These are phyloP conservation scores for Anastatus disparis DNA, from an alignment of 1,140 invertebrate species.

Conservation along the genomic window DNA sequence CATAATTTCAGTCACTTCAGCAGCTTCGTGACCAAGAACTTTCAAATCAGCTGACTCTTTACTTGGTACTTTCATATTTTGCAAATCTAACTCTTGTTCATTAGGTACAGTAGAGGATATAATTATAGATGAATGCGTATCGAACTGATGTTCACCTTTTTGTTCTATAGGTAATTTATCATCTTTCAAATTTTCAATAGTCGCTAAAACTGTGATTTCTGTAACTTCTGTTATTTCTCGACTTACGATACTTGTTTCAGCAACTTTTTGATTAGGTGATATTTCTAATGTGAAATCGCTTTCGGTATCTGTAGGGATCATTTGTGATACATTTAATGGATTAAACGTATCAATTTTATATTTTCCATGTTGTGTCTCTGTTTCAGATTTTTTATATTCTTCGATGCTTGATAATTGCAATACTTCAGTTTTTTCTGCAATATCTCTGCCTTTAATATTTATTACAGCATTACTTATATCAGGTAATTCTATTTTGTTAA, in stretches of 20 bases:
- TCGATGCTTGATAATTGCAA: constrained; percentile 42
- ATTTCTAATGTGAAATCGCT: constrained; percentile 38
- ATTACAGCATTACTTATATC: constrained; percentile 34
- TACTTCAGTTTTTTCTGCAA: constrained; percentile 47
- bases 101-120: not conserved
- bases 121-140: constrained; percentile 2
- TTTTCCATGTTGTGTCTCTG: constrained; percentile 50
- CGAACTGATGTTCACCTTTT: not conserved
- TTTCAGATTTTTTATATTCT: constrained; percentile 32
- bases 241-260: constrained; percentile 45
- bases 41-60: constrained; percentile 13
- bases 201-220: constrained; percentile 47
- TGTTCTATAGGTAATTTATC: not conserved
- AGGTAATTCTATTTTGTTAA: constrained; percentile 43
- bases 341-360: constrained; percentile 50
- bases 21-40: not conserved
- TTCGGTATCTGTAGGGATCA: constrained; percentile 54
- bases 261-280: constrained; percentile 44
- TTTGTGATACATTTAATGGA: constrained; percentile 49
- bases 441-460: constrained; percentile 40
- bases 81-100: constrained; percentile 7
- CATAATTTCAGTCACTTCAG: constrained; percentile 7
- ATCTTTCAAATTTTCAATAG: constrained; percentile 39
- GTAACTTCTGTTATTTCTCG: constrained; percentile 46
- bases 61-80: not conserved